Percentiles rank a stretch among this genome's conserved stretches.
phyloP scores from a whole-genome alignment of 2,797 vertebrate genomes.

The Hypotaenidia philippensis region DNA sequence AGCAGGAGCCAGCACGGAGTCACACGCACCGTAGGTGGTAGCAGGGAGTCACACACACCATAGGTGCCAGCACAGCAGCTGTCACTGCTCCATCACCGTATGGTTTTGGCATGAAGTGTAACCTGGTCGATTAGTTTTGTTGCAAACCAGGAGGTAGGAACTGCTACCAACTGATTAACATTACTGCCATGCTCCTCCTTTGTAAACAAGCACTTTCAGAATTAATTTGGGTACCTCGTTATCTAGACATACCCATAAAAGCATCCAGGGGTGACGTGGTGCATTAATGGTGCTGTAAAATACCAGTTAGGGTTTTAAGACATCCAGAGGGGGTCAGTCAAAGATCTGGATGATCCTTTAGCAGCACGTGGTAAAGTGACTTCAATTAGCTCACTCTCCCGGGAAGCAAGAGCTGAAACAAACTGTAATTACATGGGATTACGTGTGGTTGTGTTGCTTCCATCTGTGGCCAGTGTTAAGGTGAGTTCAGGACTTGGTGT shows the following conservation, averaged over 20 bases:
- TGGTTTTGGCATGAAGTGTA: accelerated
- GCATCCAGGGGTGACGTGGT: not conserved
- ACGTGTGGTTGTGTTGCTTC: not conserved
- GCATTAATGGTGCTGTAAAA: not conserved
- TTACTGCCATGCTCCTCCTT: not conserved
- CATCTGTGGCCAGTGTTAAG: not conserved
- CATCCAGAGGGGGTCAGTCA: not conserved
- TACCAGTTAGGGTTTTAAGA: not conserved
- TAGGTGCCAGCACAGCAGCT: not conserved
- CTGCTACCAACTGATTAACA: accelerated
- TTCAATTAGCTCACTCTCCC: not conserved
- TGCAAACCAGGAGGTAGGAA: not conserved
- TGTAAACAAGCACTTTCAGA: not conserved
- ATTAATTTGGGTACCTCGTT: not conserved
- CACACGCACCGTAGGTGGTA: no score
- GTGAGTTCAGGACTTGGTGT: not conserved
- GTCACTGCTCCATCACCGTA: accelerated
- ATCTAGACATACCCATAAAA: not conserved
- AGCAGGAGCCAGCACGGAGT: accelerated
- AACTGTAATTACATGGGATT: not conserved
- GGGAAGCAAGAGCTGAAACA: not conserved
- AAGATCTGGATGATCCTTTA: not conserved
- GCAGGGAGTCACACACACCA: accelerated
- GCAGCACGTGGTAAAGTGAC: not conserved
- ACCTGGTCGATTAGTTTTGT: not conserved